Evolutionary conservation across 2,888 invertebrate species (phyloP), one percentile per base, ranked within the genome.

Genomic region (Pomacea canaliculata): DNA sequence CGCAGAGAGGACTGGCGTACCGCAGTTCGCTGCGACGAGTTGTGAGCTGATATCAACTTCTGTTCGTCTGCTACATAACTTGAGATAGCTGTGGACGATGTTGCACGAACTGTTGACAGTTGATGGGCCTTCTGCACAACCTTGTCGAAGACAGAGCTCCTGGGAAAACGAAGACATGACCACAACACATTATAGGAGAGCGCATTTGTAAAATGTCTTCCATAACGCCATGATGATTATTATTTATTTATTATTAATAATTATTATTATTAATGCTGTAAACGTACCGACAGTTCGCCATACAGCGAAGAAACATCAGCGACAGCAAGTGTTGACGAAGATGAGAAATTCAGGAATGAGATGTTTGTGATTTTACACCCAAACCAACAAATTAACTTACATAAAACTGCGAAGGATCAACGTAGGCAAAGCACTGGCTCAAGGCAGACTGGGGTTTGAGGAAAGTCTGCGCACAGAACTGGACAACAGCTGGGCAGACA

Each of bases 351-450:
- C 37, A 5, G 37, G 37, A 37, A 37, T 37, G 37, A 37, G 5
- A 37, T 37, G 37, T 37, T 37, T 37, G 37, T 37, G 37, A 37
- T 5, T 37, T 37, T 37, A 37, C 37, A 37, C 37, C 37, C 4
- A 37, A 3, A 37, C 5, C 37, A 56, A 56, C 3, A 56, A 10
- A 56, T 13, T 56, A 18, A 18, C 69, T 74, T 27, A 74, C 74
- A 59, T 62, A 69, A 68, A 74, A 74, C 13, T 60, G 69, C 62
- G 16, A 19, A 49, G 68, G 74, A 12, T 74, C 62, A 23, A 74
- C 49, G 19, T n/a, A n/a, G 46, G 69, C 12, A 46, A 74, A 74
- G 49, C 74, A 74, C 46, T 68, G 19, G 18, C 49, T 48, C 62
- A 74, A 60, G n/a, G 63, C 62, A 12, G 74, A 49, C 19, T 18